Percentiles rank a stretch among this genome's conserved stretches.
Conservation (phyloP, 1,140 invertebrate species). For the Coptotermes formosanus region DNA sequence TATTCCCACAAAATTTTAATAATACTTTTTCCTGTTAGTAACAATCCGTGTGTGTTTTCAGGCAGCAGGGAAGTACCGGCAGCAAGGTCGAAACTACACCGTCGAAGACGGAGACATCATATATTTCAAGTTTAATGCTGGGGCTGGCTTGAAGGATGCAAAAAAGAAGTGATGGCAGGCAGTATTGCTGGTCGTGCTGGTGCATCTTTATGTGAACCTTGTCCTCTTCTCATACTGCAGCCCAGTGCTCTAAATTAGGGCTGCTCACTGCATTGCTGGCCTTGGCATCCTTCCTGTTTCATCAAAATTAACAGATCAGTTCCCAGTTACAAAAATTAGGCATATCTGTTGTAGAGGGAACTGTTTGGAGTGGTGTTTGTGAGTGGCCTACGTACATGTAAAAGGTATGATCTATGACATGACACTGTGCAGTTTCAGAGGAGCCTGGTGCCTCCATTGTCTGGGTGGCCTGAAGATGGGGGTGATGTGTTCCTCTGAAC, state of each 20-base stretch:
- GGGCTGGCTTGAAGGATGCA: conserved; percentile 87
- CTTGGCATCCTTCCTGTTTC: not conserved
- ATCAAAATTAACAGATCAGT: too few relatives aligned
- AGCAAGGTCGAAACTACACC: conserved; percentile 94
- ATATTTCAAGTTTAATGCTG: conserved; percentile 99
- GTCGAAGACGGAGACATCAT: conserved; percentile 99
- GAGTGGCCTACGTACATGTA: too few relatives aligned
- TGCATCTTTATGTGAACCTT: conserved; percentile 48
- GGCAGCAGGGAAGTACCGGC: conserved; percentile 95
- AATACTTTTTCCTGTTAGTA: not conserved
- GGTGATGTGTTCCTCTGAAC: too few relatives aligned
- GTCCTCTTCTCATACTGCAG: conserved; percentile 43
- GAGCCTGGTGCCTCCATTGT: too few relatives aligned
- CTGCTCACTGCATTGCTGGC: too few relatives aligned
- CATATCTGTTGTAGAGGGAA: too few relatives aligned
- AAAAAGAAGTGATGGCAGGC: conserved; percentile 78
- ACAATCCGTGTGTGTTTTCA: conserved; percentile 43
- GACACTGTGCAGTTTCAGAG: too few relatives aligned
- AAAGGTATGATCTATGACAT: too few relatives aligned
- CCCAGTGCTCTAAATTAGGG: not conserved
- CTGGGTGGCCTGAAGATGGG: too few relatives aligned
- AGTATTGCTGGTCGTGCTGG: conserved; percentile 43
- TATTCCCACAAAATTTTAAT: not conserved
- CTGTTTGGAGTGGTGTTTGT: too few relatives aligned
- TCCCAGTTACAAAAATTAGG: too few relatives aligned